Evolutionary conservation across 2,888 invertebrate species (phyloP).

Genomic region (Nebria salina): DNA sequence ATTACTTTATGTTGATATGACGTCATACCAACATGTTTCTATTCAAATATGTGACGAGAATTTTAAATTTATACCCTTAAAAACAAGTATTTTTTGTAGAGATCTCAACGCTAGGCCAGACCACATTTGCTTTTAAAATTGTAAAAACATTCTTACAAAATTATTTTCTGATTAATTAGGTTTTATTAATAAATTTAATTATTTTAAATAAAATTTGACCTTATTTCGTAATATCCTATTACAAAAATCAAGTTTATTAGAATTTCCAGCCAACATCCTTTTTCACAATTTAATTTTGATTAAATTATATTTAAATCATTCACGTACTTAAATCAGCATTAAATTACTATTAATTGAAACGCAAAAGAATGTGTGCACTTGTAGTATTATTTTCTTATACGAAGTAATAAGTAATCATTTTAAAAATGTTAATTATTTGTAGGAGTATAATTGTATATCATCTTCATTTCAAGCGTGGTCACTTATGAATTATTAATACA

Average conservation of each 20-base stretch:
- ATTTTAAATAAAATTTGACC: background rate
- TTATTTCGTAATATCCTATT: background rate
- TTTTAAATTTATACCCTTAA: background rate
- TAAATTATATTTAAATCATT: background rate
- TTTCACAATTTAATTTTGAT: background rate
- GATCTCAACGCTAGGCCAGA: background rate
- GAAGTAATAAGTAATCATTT: too few relatives aligned
- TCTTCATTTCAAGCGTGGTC: background rate
- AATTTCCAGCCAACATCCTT: background rate
- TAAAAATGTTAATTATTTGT: background rate
- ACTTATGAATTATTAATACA: background rate
- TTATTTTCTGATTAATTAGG: background rate
- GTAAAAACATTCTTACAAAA: background rate
- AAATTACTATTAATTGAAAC: too few relatives aligned
- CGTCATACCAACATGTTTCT: background rate
- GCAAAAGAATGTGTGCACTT: too few relatives aligned
- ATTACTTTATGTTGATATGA: background rate
- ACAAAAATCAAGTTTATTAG: background rate
- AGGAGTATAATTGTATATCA: background rate
- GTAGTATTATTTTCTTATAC: too few relatives aligned
- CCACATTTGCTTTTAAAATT: background rate
- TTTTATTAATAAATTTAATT: background rate
- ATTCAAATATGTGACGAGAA: background rate
- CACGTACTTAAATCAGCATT: background rate
- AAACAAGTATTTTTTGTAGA: background rate